Percentiles rank a stretch among this genome's conserved stretches.
These are phyloP conservation scores for Strongylocentrotus purpuratus DNA, from an alignment of 35 echinoderm and acorn worm species.

Conservation along the genomic window DNA sequence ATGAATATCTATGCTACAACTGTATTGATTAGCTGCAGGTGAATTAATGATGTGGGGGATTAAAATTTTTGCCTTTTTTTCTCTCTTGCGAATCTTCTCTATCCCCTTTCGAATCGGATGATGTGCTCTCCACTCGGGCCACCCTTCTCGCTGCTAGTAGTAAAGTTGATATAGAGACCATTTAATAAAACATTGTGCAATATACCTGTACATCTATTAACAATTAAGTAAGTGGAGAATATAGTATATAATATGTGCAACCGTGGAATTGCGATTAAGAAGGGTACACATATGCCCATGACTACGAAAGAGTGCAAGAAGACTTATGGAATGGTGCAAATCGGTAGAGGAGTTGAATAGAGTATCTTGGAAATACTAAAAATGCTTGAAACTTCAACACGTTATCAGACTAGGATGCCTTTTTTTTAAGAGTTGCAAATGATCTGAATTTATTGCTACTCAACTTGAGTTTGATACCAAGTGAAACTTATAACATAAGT, in stretches of 20 bases:
- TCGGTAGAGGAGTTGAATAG: not conserved
- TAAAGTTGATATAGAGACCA: constrained; percentile 8
- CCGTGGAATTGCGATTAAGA: not conserved
- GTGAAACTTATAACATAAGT: no score
- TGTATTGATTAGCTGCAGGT: not conserved
- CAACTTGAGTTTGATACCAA: no score
- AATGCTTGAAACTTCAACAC: no score
- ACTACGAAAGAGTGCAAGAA: not conserved
- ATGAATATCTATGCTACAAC: not conserved
- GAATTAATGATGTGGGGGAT: not conserved
- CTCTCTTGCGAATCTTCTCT: constrained; percentile 42
- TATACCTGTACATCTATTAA: not conserved
- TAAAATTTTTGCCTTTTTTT: constrained; percentile 58
- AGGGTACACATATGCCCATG: not conserved
- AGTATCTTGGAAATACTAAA: no score
- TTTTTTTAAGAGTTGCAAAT: no score
- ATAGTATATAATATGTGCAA: not conserved
- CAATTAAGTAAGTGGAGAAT: no score
- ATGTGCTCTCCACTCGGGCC: constrained; percentile 8
- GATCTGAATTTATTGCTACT: no score
- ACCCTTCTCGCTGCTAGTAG: constrained; percentile 26
- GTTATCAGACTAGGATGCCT: no score
- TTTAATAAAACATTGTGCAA: not conserved
- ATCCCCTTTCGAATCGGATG: constrained; percentile 20
- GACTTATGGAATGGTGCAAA: not conserved